Evolutionary conservation across 1,140 invertebrate species (phyloP).

Genomic region (Eulimnadia texana): DNA sequence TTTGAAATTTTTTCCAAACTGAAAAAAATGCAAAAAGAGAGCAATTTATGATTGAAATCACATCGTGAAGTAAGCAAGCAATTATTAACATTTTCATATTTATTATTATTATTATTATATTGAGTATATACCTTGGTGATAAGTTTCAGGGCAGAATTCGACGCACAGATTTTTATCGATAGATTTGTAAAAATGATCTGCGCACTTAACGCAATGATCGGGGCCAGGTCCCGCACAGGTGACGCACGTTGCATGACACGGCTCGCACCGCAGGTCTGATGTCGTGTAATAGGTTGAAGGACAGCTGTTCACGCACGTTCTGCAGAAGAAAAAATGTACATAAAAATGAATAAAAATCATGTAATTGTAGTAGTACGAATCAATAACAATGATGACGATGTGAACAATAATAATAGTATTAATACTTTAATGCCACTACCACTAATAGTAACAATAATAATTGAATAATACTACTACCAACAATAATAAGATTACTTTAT

Average conservation of each 20-base stretch:
- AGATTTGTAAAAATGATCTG: constrained; percentile 16
- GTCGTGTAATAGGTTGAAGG: constrained; percentile 48
- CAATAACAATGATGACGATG: too few relatives aligned
- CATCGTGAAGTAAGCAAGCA: too few relatives aligned
- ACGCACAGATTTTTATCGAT: constrained; percentile 8
- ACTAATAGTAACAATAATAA: too few relatives aligned
- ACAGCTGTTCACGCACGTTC: constrained; percentile 60
- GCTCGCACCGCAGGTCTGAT: constrained; percentile 45
- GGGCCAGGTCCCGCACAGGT: constrained; percentile 52
- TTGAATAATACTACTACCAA: too few relatives aligned
- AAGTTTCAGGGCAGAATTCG: not conserved
- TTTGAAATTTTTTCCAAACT: too few relatives aligned
- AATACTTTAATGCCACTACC: too few relatives aligned
- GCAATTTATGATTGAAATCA: too few relatives aligned
- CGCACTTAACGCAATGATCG: constrained; percentile 49
- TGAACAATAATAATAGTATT: too few relatives aligned
- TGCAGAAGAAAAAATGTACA: constrained; percentile 24
- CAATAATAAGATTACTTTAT: too few relatives aligned
- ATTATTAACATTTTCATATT: too few relatives aligned
- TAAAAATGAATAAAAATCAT: not conserved
- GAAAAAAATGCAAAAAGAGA: too few relatives aligned
- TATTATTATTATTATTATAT: constrained; percentile 7
- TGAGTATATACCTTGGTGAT: not conserved
- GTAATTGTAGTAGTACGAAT: not conserved
- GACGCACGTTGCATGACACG: constrained; percentile 49